Evolutionary conservation across 2,888 invertebrate species (phyloP), one percentile per base, ranked within the genome.

Genomic region (Pycnomerus fuliginosus): DNA sequence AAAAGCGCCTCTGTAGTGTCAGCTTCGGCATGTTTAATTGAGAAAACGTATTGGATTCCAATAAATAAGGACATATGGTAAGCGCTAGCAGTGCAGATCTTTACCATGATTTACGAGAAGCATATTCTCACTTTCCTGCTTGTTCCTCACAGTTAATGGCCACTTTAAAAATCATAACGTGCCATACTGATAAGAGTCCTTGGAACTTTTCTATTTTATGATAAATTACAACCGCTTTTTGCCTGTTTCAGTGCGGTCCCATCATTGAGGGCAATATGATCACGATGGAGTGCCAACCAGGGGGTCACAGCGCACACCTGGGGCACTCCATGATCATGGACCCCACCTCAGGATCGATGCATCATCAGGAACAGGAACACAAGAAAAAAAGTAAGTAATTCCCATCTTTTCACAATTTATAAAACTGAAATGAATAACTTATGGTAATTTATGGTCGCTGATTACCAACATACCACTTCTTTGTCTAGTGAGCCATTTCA

Each of bases 221-320:
- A 7, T n/a, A 20, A 25, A 25, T 27, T 16, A 16, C 17, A 22
- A 29, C 29, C 13, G 16, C 11, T 40, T 11, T 28, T 27, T 37
- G 14, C 42, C 11, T 52, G 40, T 70, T 68, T 30, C 62, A 69
- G 68, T 57, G 58, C 52, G 50, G 42, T 53, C 49, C 56, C 65
- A 67, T 62, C 69, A 71, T 70, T 69, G 73, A 71, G 69, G 68
- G 69, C 67, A 68, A 65, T 62, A 73, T 73, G 73, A 73, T 73
- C 64, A 73, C 72, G 62, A 73, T 72, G 73, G 73, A 73, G 72
- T 72, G 73, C 64, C 72, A 72, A 57, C 71, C 73, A 66, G 73
- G 72, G 60, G 70, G 71, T 64, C 72, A 72, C 58, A 70, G 69
- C 52, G 71, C 70, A 60, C 73, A 72, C 67, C 70, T 73, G 70